Evolutionary conservation across 2,888 invertebrate species (phyloP).

Genomic region (Thera britannica): DNA sequence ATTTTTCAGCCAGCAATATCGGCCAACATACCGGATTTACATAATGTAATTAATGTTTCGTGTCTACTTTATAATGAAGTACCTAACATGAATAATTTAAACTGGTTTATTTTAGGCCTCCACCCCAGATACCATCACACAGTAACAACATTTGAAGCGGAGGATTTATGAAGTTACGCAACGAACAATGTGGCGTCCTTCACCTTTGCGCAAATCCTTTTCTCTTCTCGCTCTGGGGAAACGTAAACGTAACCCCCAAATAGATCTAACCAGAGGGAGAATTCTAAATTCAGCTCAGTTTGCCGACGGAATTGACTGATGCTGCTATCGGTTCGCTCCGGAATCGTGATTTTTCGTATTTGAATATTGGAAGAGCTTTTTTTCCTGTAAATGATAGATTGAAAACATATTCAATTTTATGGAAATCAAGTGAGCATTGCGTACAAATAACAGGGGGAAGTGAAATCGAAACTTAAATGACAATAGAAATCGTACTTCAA

Average conservation of each 20-base stretch:
- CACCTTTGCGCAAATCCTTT: slow-evolving; percentile 44
- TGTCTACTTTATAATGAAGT: slow-evolving; percentile 9
- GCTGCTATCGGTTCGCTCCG: slow-evolving; percentile 30
- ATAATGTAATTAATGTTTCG: background rate
- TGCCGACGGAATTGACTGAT: slow-evolving; percentile 40
- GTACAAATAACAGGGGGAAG: slow-evolving; percentile 21
- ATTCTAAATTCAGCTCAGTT: slow-evolving; percentile 49
- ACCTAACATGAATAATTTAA: background rate
- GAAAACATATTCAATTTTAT: slow-evolving; percentile 29
- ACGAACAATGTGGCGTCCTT: slow-evolving; percentile 59
- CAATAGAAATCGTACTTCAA: slow-evolving; percentile 30
- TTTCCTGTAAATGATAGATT: slow-evolving; percentile 7
- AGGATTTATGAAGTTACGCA: slow-evolving; percentile 52
- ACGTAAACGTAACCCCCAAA: slow-evolving; percentile 33
- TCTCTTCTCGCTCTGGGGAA: slow-evolving; percentile 38
- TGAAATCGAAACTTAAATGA: slow-evolving; percentile 18
- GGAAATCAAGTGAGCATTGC: slow-evolving; percentile 29
- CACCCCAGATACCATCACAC: slow-evolving; percentile 19
- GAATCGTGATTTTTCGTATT: slow-evolving; percentile 31
- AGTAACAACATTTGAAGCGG: slow-evolving; percentile 40
- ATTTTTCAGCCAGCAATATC: background rate
- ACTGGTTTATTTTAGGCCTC: slow-evolving; percentile 32
- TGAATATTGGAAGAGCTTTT: slow-evolving; percentile 23
- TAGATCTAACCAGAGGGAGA: slow-evolving; percentile 30
- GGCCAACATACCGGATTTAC: background rate